These are phyloP conservation scores for Entomobrya proxima DNA, from an alignment of 2,888 invertebrate species.

Conservation along the genomic window DNA sequence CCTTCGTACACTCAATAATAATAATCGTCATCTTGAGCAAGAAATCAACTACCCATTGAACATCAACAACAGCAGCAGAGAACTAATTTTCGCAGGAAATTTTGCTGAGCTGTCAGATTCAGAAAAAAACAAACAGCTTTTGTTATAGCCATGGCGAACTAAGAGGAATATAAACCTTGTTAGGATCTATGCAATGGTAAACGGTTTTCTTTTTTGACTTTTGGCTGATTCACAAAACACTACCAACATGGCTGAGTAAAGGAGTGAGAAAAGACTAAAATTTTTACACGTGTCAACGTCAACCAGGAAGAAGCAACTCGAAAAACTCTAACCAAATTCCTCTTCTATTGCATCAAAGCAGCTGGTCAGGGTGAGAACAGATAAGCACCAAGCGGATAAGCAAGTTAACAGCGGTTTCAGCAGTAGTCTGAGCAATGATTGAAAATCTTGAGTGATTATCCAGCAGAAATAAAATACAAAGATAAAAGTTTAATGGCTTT, in stretches of 20 bases:
- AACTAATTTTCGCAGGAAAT: background rate
- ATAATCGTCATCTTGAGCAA: slow-evolving; percentile 16
- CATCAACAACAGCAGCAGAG: background rate
- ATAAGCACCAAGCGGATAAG: slow-evolving; percentile 5
- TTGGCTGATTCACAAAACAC: background rate
- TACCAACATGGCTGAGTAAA: slow-evolving; percentile 40
- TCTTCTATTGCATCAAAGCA: slow-evolving; percentile 52
- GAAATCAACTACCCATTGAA: slow-evolving; percentile 11
- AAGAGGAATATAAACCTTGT: background rate
- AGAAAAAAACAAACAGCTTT: slow-evolving; percentile 29
- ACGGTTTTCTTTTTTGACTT: background rate
- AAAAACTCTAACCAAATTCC: slow-evolving; percentile 22
- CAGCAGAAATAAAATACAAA: background rate
- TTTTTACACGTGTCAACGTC: background rate
- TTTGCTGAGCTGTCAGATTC: slow-evolving; percentile 24
- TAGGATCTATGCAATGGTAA: background rate
- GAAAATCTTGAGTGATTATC: slow-evolving; percentile 22
- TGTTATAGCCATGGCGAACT: slow-evolving; percentile 51
- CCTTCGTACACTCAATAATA: too few species aligned
- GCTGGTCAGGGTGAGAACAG: slow-evolving; percentile 11
- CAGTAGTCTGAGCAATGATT: slow-evolving; percentile 36
- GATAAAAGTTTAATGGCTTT: background rate
- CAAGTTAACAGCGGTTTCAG: background rate
- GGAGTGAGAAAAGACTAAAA: background rate
- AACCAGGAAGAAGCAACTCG: background rate